A percentile compares a stretch with the other conserved stretches of the same genome.
Conservation (phyloP, 1,140 invertebrate species). For the Pseudoatta argentina region DNA sequence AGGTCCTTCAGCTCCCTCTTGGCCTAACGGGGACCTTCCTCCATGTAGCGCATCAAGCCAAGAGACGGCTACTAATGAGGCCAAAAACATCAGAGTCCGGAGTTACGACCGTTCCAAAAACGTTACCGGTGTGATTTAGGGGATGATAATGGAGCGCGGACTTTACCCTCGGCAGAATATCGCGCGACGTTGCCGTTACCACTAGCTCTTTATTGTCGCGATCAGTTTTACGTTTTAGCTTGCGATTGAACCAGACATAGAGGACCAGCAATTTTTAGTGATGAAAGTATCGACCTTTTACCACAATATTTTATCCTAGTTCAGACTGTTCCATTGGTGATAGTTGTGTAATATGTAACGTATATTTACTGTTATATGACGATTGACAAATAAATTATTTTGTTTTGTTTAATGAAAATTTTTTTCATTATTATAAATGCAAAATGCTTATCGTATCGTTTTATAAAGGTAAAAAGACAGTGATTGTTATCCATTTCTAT, state of each 20-base stretch:
- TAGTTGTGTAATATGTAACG: not conserved
- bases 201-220: constrained; percentile 37
- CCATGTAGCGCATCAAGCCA: constrained; percentile 76
- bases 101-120: constrained; percentile 84
- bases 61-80: constrained; percentile 84
- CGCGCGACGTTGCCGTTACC: constrained; percentile 6
- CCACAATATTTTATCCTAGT: not conserved
- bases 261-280: constrained; percentile 14
- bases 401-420: not conserved
- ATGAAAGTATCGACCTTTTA: constrained; percentile 30
- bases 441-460: not conserved
- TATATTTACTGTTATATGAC: not conserved
- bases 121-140: constrained; percentile 83
- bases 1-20: constrained; percentile 65
- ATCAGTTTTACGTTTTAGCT: constrained; percentile 41
- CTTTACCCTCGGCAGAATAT: constrained; percentile 70
- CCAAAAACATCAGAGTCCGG: constrained; percentile 82
- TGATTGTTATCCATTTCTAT: not conserved
- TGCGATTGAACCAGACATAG: constrained; percentile 6
- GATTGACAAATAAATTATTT: not conserved
- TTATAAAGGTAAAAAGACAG: not conserved
- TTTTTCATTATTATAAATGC: constrained; percentile 9
- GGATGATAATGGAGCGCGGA: constrained; percentile 84
- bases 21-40: constrained; percentile 71
- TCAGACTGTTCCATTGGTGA: not conserved